Evolutionary conservation across 1,140 invertebrate genomes (phyloP).

Genomic region (Argopecten irradians): DNA sequence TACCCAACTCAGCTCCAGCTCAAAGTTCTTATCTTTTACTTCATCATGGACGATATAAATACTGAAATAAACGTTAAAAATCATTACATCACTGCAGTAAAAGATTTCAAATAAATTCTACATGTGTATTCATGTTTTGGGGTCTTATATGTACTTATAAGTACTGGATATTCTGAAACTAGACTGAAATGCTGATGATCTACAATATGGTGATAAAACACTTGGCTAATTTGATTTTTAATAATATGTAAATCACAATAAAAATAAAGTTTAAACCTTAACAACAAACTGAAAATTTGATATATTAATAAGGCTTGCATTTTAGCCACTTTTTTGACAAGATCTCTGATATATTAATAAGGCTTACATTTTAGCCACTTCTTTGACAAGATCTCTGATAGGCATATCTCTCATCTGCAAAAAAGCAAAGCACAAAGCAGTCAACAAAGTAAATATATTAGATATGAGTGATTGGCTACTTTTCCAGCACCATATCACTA

Average conservation of each 20-base stretch:
- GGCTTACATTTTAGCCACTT: conserved; percentile 94
- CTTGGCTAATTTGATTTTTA: too few relatives aligned
- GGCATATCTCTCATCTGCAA: conserved; percentile 86
- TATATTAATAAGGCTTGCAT: conserved; percentile 83
- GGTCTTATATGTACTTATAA: too few relatives aligned
- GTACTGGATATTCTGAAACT: too few relatives aligned
- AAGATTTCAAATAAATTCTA: background rate
- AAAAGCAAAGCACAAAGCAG: background rate
- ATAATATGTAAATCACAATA: too few relatives aligned
- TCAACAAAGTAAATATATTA: too few relatives aligned
- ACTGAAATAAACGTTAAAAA: conserved; percentile 77
- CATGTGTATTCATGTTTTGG: too few relatives aligned
- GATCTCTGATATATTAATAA: conserved; percentile 79
- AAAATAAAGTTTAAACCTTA: background rate
- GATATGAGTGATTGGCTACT: too few relatives aligned
- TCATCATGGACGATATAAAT: conserved; percentile 99
- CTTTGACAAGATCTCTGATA: conserved; percentile 91
- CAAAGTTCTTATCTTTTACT: conserved; percentile 98
- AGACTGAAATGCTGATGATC: too few relatives aligned
- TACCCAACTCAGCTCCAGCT: conserved; percentile 98
- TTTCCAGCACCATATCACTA: too few relatives aligned
- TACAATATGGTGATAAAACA: too few relatives aligned
- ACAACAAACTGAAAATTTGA: background rate
- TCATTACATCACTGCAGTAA: conserved; percentile 69
- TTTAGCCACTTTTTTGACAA: conserved; percentile 95